Conservation (phyloP, 2,113 vertebrate genomes). For the Ochotona princeps region DNA sequence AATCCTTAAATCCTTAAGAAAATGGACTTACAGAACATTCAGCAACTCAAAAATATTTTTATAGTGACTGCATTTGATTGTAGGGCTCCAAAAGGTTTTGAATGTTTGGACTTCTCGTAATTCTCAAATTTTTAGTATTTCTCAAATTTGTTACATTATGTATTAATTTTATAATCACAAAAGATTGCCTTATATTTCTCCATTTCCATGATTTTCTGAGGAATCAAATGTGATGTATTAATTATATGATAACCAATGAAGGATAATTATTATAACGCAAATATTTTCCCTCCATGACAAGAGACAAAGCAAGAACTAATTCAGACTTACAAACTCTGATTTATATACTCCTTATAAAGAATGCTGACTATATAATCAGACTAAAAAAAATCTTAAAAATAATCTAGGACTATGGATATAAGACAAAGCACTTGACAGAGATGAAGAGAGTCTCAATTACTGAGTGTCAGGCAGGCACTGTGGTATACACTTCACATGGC, state of each 20-base stretch:
- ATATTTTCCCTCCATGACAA: constrained; percentile 12
- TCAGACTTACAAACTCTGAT: constrained; percentile 35
- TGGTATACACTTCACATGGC: not conserved
- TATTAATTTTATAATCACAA: not conserved
- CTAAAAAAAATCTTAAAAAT: not conserved
- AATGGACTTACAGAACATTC: not conserved
- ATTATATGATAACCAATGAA: constrained; percentile 42
- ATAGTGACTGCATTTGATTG: not conserved
- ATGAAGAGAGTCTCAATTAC: not conserved
- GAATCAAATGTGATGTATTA: constrained; percentile 13
- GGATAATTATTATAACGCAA: constrained; percentile 39
- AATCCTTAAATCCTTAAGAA: not conserved
- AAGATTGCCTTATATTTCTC: not conserved
- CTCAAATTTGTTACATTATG: not conserved
- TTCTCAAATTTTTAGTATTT: not conserved
- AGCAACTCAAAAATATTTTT: not conserved
- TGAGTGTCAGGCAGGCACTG: not conserved
- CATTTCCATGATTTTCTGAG: constrained; percentile 13
- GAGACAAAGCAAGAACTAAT: constrained; percentile 21
- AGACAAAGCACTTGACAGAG: constrained; percentile 18
- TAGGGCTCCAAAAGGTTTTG: not conserved
- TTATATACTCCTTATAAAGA: constrained; percentile 35
- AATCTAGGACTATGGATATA: constrained; percentile 3
- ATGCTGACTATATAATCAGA: constrained; percentile 22
- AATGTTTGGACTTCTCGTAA: no score